phyloP scores from a whole-genome alignment of 2,888 invertebrate genomes.

The Morpho helenor region DNA sequence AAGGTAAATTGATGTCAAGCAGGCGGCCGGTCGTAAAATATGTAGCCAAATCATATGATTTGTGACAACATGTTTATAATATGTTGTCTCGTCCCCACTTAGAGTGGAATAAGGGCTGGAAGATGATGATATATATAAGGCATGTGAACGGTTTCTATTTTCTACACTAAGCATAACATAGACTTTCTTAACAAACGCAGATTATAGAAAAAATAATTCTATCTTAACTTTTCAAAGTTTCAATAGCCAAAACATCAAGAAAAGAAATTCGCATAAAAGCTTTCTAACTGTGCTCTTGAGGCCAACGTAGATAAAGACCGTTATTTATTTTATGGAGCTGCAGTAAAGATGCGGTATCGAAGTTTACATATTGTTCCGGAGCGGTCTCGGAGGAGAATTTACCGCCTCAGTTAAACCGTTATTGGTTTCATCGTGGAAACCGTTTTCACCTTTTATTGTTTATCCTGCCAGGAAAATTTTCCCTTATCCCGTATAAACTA shows the following conservation, averaged over 20 bases:
- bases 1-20: too few species aligned
- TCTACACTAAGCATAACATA: too few species aligned
- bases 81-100: too few species aligned
- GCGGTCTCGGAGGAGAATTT: slow-evolving; percentile 19
- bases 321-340: slow-evolving; percentile 52
- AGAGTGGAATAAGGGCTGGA: too few species aligned
- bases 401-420: slow-evolving; percentile 20
- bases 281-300: slow-evolving; percentile 31
- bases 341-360: slow-evolving; percentile 42
- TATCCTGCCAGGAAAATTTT: background rate
- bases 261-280: slow-evolving; percentile 35
- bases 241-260: slow-evolving; percentile 30
- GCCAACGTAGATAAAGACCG: slow-evolving; percentile 37
- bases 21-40: too few species aligned
- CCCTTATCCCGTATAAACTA: background rate
- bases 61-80: too few species aligned
- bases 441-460: slow-evolving; percentile 19
- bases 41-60: too few species aligned
- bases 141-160: too few species aligned
- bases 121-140: too few species aligned
- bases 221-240: slow-evolving; percentile 19
- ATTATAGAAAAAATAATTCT: too few species aligned
- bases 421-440: slow-evolving; percentile 29
- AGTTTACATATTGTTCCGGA: slow-evolving; percentile 38
- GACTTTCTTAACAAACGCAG: too few species aligned